Percentiles rank a stretch among this genome's conserved stretches.
Conservation (phyloP, 2,888 invertebrate species). For the Ormyrus nitidulus region DNA sequence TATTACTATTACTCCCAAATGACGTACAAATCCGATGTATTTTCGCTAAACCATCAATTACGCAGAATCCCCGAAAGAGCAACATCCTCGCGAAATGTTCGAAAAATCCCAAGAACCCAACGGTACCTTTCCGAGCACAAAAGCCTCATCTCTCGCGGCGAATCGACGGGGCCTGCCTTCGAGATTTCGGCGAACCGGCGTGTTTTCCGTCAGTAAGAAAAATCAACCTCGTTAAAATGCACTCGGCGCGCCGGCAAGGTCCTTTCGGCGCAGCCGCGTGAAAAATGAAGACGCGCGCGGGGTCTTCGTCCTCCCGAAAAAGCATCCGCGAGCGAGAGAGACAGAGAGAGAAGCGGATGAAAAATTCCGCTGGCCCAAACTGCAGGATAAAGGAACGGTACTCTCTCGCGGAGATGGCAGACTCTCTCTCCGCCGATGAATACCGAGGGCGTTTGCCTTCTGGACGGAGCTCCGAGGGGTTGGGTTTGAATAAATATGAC, state of each 20-base stretch:
- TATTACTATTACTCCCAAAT: too few relatives aligned
- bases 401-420: not conserved
- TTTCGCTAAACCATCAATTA: too few relatives aligned
- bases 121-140: not conserved
- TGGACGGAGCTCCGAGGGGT: too few relatives aligned
- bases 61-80: too few relatives aligned
- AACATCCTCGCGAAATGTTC: not conserved
- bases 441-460: too few relatives aligned
- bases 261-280: constrained; percentile 2
- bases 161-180: not conserved
- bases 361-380: constrained; percentile 12
- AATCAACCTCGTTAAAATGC: constrained; percentile 22
- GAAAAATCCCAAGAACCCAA: not conserved
- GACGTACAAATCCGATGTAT: too few relatives aligned
- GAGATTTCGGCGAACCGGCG: not conserved
- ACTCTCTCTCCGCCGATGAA: too few relatives aligned
- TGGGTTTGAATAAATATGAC: too few relatives aligned
- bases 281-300: not conserved
- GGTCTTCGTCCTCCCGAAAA: not conserved
- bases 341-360: not conserved
- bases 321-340: not conserved
- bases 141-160: not conserved
- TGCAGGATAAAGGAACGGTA: constrained; percentile 1
- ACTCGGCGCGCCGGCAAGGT: not conserved
- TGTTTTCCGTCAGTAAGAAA: constrained; percentile 29